Conservation (phyloP, 2,888 invertebrate genomes). For the Merodon equestris region DNA sequence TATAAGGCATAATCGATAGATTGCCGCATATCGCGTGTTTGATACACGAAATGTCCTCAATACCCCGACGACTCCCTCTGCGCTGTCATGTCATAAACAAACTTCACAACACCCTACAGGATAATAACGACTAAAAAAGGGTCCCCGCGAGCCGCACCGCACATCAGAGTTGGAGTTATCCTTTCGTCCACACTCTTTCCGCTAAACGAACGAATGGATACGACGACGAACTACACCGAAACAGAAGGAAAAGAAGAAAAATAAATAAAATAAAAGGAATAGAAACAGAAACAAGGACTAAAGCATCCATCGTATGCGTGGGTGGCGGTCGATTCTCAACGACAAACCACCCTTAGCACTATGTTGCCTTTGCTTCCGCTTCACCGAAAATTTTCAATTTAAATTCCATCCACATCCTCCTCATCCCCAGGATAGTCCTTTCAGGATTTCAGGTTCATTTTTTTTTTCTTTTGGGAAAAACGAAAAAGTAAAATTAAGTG, state of each 20-base stretch:
- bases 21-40: too few species aligned
- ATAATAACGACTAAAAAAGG: conserved; percentile 48
- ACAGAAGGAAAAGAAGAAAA: too few species aligned
- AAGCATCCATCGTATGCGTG: conserved; percentile 43
- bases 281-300: conserved; percentile 19
- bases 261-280: too few species aligned
- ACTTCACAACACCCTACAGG: conserved; percentile 55
- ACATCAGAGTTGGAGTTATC: too few species aligned
- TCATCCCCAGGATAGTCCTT: too few species aligned
- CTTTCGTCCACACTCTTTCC: conserved; percentile 51
- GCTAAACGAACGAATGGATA: too few species aligned
- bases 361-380: conserved; percentile 30
- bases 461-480: conserved; percentile 13
- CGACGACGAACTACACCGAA: too few species aligned
- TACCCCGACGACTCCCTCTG: conserved; percentile 24
- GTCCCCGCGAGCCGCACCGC: conserved; percentile 31
- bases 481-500: conserved; percentile 36
- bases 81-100: conserved; percentile 58
- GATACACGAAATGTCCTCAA: neutral
- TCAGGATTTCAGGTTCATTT: too few species aligned
- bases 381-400: conserved; percentile 39
- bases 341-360: conserved; percentile 28
- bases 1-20: too few species aligned
- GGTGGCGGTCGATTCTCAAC: conserved; percentile 48
- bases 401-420: conserved; percentile 28